Evolutionary conservation across 2,113 vertebrate species (phyloP).

Genomic region (Xenus cinereus): DNA sequence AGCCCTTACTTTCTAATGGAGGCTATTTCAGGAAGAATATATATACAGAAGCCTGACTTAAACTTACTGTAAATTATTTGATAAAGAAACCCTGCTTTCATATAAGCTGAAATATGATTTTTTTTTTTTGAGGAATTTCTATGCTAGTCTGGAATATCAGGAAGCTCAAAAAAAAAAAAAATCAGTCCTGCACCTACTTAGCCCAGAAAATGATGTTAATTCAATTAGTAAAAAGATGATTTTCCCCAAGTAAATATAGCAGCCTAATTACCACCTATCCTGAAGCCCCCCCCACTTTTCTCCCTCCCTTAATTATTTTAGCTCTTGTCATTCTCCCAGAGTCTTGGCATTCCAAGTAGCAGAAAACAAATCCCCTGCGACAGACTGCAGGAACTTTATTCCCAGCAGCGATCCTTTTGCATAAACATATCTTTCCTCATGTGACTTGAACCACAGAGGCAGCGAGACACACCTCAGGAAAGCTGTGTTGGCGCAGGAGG

Average conservation of each 20-base stretch:
- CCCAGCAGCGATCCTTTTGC: background rate
- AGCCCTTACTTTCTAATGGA: background rate
- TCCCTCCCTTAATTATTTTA: background rate
- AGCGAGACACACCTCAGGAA: background rate
- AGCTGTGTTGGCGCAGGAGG: background rate
- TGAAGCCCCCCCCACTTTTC: too few relatives aligned
- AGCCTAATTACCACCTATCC: background rate
- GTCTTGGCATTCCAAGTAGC: background rate
- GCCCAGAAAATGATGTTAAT: background rate
- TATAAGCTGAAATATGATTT: background rate
- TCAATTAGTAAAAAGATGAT: background rate
- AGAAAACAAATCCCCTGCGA: background rate
- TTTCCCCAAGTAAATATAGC: background rate
- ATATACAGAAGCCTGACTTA: background rate
- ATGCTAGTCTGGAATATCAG: background rate
- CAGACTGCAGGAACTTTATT: background rate
- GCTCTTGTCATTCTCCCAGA: background rate
- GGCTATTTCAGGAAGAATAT: background rate
- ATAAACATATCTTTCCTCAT: rapidly evolving
- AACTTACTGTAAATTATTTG: background rate
- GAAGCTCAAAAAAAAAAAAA: background rate
- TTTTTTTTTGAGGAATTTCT: background rate
- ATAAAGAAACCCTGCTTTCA: background rate
- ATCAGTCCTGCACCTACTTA: background rate
- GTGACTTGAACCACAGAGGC: background rate